Base-by-base conservation (phyloP, 2,797 vertebrate species). In the Typhlichthys eigenmanni region DNA sequence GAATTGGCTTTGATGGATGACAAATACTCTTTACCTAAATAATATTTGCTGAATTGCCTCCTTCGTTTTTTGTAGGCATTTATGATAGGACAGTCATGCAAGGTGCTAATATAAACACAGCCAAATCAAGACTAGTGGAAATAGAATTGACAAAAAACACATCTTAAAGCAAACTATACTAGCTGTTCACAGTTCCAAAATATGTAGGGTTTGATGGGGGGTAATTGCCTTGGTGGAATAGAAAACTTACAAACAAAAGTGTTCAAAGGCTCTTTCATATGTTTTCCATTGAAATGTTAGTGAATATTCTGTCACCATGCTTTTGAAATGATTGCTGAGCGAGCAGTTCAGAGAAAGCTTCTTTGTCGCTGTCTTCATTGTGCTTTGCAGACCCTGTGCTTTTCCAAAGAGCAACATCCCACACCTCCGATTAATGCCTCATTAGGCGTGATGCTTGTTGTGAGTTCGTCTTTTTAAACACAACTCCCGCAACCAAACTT, bases 351-450 rank as follows among this genome's bases (percentile, higher is more conserved):
- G 75, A 79, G 80, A 83, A 79, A 74, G 50, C 46, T 72, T 85
- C 90, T 88, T 92, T 92, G 90, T 92, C 84, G 86, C 81, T 76
- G 68, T 85, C 84, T 83, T 91, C 84, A 88, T 92, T 92, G 89
- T 90, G 81, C 68, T 82, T 72, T 83, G 81, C 87, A 90, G 90
- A 91, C 87, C 85, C 85, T 19, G 67, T 75, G 71, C 81, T 90
- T 91, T 85, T 86, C 78, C 74, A 88, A 86, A 88, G 81, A 86
- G 84, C 82, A 87, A 76, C 90, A 88, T 85, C 90, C 91, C 87
- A 90, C 90, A 91, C 90, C 91, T 91, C 89, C 74, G 83, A 89
- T 89, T 91, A 92, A 90, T 90, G 92, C 88, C 91, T 93, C 91
- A 92, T 93, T 93, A 92, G 86, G 76, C 83, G 80, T 14, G 63